Base-by-base conservation (phyloP, 2,888 invertebrate species). In the Rutpela maculata region DNA sequence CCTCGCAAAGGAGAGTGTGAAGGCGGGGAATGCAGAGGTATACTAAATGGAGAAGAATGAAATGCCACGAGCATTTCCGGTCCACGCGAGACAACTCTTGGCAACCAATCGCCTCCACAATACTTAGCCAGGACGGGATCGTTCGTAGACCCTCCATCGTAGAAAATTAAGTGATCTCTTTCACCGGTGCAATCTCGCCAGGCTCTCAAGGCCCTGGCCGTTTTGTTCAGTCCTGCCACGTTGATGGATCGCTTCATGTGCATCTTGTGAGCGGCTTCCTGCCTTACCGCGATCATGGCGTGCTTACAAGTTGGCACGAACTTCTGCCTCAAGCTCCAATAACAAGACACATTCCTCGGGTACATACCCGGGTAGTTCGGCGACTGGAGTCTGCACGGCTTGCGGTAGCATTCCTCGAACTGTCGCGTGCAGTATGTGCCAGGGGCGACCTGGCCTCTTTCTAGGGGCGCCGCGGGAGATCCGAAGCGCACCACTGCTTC, bases 341-440 rank as follows among this genome's bases (percentile, higher is more conserved):
- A 95, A 90, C 98, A 98, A 78, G 97, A 96, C 26, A 98, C 97
- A 90, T 98, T 98, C 81, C 97, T 91, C 9, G 95, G 95, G 86
- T 95, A 95, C 93, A 97, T 95, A 76, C 97, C 97, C 12, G 97
- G 97, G 89, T 96, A 97, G 90, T 97, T 97, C 70, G 97, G 97
- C 82, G 96, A 96, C 90, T 97, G 97, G 81, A 97, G 91, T 70
- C 96, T 94, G 88, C 97, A 97, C 78, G 95, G 94, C 87, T 95
- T 96, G 80, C 90, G 96, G 95, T 90, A 97, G 94, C 91, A 97
- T 94, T 90, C 96, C 94, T 88, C 96, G 94, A 86, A 97, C 92
- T 88, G 96, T 94, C 91, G 95, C 94, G 92, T 97, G 95, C 90
- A 90, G 82, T 90, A 90, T 0, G 90, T 90, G 12, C 90, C 90